These are phyloP conservation scores for Phocoena phocoena DNA, from an alignment of 2,113 vertebrate species.

Conservation along the genomic window DNA sequence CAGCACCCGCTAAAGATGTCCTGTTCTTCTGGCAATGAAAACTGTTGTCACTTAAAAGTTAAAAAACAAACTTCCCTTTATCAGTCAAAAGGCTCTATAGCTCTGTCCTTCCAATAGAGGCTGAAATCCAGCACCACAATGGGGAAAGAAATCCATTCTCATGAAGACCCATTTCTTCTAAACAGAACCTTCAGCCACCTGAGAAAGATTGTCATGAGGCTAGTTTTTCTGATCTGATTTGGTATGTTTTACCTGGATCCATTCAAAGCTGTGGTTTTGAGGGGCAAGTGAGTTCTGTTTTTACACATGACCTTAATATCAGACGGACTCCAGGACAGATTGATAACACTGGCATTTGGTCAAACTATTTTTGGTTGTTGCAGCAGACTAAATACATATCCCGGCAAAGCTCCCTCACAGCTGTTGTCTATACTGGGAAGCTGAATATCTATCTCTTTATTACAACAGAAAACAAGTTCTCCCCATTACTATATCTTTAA, in stretches of 20 bases:
- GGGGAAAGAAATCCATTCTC: not conserved
- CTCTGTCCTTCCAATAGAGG: not conserved
- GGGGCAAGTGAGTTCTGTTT: slow-evolving; percentile 10
- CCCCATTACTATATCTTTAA: slow-evolving; percentile 22
- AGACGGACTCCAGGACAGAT: slow-evolving; percentile 68
- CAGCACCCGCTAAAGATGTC: not conserved
- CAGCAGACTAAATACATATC: slow-evolving; percentile 78
- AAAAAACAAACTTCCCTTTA: not conserved
- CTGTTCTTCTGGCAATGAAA: slow-evolving; percentile 18
- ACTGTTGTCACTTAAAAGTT: not conserved
- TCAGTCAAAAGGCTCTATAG: not conserved
- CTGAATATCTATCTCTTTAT: slow-evolving; percentile 57
- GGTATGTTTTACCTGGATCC: not conserved
- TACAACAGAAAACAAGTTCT: slow-evolving; percentile 60
- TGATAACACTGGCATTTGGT: slow-evolving; percentile 72
- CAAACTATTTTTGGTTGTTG: slow-evolving; percentile 83
- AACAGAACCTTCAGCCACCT: not conserved
- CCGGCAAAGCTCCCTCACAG: slow-evolving; percentile 43
- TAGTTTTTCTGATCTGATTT: not conserved
- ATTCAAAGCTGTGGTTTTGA: slow-evolving; percentile 59
- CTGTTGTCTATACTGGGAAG: slow-evolving; percentile 63
- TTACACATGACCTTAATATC: slow-evolving; percentile 75
- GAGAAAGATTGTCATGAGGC: not conserved
- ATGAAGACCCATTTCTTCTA: not conserved
- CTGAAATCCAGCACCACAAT: not conserved